These are phyloP conservation scores for Mechanitis messenoides DNA, from an alignment of 2,888 invertebrate genomes.

Conservation along the genomic window DNA sequence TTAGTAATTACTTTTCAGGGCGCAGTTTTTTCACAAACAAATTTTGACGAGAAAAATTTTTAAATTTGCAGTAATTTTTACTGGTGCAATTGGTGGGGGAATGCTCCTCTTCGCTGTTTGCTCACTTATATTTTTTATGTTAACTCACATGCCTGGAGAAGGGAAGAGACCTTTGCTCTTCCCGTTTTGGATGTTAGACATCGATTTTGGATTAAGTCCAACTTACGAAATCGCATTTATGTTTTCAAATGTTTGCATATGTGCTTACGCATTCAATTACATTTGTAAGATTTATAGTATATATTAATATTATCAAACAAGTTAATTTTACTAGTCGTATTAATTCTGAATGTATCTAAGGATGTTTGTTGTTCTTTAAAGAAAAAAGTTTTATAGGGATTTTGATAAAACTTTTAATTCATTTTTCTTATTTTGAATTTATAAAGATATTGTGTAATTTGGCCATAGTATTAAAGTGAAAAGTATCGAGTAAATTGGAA, in stretches of 20 bases:
- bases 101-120: conserved; percentile 34
- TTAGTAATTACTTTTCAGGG: conserved; percentile 34
- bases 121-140: conserved; percentile 36
- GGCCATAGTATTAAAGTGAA: no score
- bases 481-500: no score
- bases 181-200: conserved; percentile 45
- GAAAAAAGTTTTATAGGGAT: no score
- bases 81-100: conserved; percentile 25
- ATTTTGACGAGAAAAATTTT: conserved; percentile 46
- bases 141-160: conserved; percentile 33
- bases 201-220: conserved; percentile 44
- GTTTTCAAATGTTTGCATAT: conserved; percentile 35
- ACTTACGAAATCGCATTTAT: conserved; percentile 45
- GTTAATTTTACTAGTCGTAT: no score
- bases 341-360: no score
- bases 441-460: neutral
- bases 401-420: no score
- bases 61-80: conserved; percentile 35
- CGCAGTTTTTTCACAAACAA: conserved; percentile 45
- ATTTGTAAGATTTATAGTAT: conserved; percentile 43
- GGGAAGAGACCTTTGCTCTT: conserved; percentile 43
- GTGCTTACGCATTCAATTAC: conserved; percentile 40
- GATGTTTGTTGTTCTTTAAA: no score
- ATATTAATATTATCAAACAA: neutral
- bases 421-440: neutral